Base-by-base conservation (phyloP, 2,113 vertebrate genomes). In the Seriola rivoliana region DNA sequence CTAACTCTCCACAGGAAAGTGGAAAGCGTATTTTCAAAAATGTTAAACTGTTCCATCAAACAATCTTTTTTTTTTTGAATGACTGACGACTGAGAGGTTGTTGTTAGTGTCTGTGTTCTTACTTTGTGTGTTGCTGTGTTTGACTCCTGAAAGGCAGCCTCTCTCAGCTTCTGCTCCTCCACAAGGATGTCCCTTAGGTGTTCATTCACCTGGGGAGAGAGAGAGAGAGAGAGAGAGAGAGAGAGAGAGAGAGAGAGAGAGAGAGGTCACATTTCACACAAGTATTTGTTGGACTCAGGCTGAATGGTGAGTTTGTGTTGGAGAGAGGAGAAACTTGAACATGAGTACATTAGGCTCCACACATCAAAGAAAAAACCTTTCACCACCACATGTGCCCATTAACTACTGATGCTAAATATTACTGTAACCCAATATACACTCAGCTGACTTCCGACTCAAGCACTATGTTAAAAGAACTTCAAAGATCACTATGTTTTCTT, bases 131-230 rank as follows among this genome's bases (percentile, higher is more conserved):
- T 90, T 80, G 94, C 91, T 59, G 95, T 17, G 64, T 87, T 88
- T 65, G 95, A 81, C 76, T 98, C 97, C 57, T 93, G 82, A 19
- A 91, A 36, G 38, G 95, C 95, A 60, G 92, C 89, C 12, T 96
- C 96, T 93, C 95, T 96, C 63, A 96, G 48, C 73, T 95, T 97
- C 86, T 98, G 97, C 59, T 98, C 98, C 69, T 98, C 97, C 13
- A 96, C 94, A 82, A 99, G 95, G 84, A 98, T 97, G 84, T 98
- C 96, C 91, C 96, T 97, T 84, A 99, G 93, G 90, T 99, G 97
- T 78, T 97, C 97, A 74, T 97, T 99, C 71, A 99, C 97, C 98
- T 99, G 87, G 17, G 54, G n/a, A 50, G 32, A 75, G 46, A 52
- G 60, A 75, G 40, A 69, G 60, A 67, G 12, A 29, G 14, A 34